phyloP scores from a whole-genome alignment of 2,888 invertebrate genomes.

The Nyleta sp. region DNA sequence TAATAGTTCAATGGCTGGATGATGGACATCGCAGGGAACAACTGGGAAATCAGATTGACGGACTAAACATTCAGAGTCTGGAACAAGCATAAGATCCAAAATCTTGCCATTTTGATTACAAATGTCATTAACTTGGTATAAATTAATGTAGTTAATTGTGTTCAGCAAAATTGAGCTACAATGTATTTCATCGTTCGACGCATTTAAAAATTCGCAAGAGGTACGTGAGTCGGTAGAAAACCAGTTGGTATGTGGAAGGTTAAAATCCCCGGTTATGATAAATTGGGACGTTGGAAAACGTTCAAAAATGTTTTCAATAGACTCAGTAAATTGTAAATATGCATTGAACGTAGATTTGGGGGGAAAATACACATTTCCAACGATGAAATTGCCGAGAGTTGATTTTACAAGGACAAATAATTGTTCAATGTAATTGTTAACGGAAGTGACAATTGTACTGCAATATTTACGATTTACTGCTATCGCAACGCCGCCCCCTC shows the following conservation, averaged over 20 bases:
- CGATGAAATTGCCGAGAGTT: too few species aligned
- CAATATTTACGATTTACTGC: neutral
- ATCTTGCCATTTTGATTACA: neutral
- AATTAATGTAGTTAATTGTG: neutral
- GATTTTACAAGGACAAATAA: neutral
- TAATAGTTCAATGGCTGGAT: neutral
- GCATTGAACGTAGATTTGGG: neutral
- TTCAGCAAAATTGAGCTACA: neutral
- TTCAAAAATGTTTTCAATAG: neutral
- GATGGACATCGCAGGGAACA: neutral
- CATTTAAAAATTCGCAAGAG: neutral
- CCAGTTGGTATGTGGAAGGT: neutral
- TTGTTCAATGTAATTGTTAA: neutral
- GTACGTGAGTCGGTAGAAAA: neutral
- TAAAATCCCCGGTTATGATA: neutral
- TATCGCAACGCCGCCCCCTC: slow-evolving; percentile 5
- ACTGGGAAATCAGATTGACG: neutral
- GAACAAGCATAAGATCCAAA: neutral
- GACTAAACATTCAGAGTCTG: neutral
- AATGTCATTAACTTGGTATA: neutral
- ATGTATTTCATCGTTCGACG: neutral
- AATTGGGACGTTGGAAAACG: neutral
- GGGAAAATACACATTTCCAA: neutral
- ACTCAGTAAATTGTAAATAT: neutral
- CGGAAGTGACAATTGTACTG: neutral